Conservation (phyloP, 2,797 vertebrate genomes). For the Lepus townsendii region DNA sequence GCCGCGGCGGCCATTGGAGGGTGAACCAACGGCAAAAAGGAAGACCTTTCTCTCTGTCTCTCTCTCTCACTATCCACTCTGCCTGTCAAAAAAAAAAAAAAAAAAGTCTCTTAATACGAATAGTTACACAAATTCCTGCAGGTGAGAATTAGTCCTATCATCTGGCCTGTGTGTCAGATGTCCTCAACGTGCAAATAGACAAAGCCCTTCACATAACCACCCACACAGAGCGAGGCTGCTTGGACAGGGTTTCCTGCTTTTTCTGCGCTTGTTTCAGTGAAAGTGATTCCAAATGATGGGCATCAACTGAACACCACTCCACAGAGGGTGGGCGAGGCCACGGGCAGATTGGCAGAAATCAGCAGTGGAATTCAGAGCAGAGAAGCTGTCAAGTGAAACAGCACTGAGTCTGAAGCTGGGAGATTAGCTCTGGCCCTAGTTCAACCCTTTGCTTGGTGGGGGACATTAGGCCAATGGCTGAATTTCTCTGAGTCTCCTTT, state of each 20-base stretch:
- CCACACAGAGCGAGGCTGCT: background rate
- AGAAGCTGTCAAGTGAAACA: background rate
- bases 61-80: too few relatives aligned
- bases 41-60: too few relatives aligned
- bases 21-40: too few relatives aligned
- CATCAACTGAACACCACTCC: background rate
- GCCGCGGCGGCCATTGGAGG: too few relatives aligned
- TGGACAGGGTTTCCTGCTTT: background rate
- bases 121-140: background rate
- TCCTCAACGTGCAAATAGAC: background rate
- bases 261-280: background rate
- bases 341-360: background rate
- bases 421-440: background rate
- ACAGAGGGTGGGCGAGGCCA: background rate
- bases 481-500: background rate
- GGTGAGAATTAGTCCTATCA: conserved; percentile 34
- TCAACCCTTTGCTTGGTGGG: background rate
- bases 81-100: too few relatives aligned
- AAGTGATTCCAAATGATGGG: conserved; percentile 5
- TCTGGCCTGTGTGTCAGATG: background rate
- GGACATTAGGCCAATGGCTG: background rate
- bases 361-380: background rate
- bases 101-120: background rate
- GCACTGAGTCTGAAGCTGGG: background rate
- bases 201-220: conserved; percentile 51